Base-by-base conservation (phyloP, 2,888 invertebrate genomes). In the Drosophila longiperda region DNA sequence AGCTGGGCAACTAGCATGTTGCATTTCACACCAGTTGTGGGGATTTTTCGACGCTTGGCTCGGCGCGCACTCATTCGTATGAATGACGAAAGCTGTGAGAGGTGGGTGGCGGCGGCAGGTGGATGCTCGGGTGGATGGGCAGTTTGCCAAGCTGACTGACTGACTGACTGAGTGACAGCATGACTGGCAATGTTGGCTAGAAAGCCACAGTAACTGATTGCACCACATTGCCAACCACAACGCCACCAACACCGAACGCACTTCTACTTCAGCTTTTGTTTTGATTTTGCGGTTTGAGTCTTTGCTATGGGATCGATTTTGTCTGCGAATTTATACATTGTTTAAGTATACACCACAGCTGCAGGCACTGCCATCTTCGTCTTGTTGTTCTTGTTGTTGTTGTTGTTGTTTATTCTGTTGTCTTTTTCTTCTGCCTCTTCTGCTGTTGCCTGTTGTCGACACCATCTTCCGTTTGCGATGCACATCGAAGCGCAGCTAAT, bases 141-240 rank as follows among this genome's bases (percentile, higher is more conserved):
- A 85, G 70, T 34, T 62, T 66, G 82, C 79, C 82, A 86, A 79
- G 79, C 76, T 60, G 48, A 66, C 65, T 61, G 12, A 53, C 49
- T 58, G 42, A 23, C 76, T 66, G 50, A 17, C 42, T 69, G 61
- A 26, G 59, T 54, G 40, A 48, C 33, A 66, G 63, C 53, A 50
- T 52, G 38, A 55, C 79, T 69, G 68, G 77, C 76, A 77, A 66
- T 82, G 82, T 68, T 69, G 89, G 80, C 80, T 77, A 80, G 74
- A 89, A 87, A 87, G 89, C 86, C 89, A 88, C 89, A 86, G 89
- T 83, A 88, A 83, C 89, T 86, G 85, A 89, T 86, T 86, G 88
- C 85, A 86, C 86, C 90, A 87, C 78, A 83, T 55, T 71, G 77
- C 70, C 88, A 72, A 85, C 90, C 89, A 81, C 85, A 84, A 61